Evolutionary conservation across 2,113 vertebrate genomes (phyloP).

Genomic region (Fregetta grallaria): DNA sequence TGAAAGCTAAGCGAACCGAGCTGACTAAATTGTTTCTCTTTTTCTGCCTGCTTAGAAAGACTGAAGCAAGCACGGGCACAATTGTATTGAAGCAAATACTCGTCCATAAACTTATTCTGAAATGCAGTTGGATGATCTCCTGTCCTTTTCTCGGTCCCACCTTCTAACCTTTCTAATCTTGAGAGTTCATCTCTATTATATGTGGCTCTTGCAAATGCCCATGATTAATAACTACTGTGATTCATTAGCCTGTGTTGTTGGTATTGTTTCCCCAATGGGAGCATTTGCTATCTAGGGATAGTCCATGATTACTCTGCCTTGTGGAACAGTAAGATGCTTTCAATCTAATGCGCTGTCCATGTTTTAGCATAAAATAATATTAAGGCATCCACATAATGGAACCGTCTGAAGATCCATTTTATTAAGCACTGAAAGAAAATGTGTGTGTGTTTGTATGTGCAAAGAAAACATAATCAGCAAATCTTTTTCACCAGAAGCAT

Average conservation of each 20-base stretch:
- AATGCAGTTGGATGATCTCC: neutral
- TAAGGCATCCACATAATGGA: slow-evolving; percentile 64
- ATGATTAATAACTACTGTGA: slow-evolving; percentile 41
- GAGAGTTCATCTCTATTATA: neutral
- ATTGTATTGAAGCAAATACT: neutral
- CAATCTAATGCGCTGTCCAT: slow-evolving; percentile 32
- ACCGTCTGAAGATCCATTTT: slow-evolving; percentile 49
- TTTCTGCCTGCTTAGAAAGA: neutral
- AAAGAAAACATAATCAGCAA: slow-evolving; percentile 7
- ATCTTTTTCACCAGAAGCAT: neutral
- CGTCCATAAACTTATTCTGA: neutral
- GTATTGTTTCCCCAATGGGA: slow-evolving; percentile 50
- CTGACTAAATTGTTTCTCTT: neutral
- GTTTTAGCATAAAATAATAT: slow-evolving; percentile 70
- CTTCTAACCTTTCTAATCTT: neutral
- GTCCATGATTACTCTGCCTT: slow-evolving; percentile 44
- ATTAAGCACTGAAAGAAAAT: slow-evolving; percentile 51
- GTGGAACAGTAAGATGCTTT: slow-evolving; percentile 56
- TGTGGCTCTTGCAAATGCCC: slow-evolving; percentile 3
- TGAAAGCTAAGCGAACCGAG: neutral
- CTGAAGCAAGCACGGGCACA: neutral
- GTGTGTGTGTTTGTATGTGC: neutral
- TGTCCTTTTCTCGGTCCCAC: neutral
- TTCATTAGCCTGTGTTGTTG: slow-evolving; percentile 54
- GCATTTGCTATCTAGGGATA: slow-evolving; percentile 42